Conservation (phyloP, 1,140 invertebrate genomes). For the Brachionus manjavacas region DNA sequence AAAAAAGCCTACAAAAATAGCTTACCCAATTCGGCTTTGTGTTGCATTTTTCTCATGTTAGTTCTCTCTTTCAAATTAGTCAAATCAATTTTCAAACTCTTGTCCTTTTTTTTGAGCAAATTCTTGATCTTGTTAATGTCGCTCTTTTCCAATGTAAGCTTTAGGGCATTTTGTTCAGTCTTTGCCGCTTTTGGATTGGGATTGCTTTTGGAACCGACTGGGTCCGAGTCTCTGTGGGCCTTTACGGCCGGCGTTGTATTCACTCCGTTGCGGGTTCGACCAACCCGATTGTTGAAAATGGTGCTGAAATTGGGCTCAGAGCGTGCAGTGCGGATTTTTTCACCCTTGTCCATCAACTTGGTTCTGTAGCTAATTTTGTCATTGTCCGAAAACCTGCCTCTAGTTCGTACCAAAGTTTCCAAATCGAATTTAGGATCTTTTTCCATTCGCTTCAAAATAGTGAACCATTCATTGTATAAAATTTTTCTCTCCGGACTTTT, state of each 20-base stretch:
- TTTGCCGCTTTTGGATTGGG: not conserved
- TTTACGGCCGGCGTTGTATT: slow-evolving; percentile 27
- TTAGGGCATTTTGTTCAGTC: not conserved
- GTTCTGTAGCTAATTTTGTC: slow-evolving; percentile 38
- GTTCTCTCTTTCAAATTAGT: not conserved
- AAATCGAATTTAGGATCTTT: slow-evolving; percentile 40
- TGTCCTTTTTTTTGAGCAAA: slow-evolving; percentile 37
- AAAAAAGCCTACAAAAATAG: not conserved
- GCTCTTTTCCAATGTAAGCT: slow-evolving; percentile 31
- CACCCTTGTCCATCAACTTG: slow-evolving; percentile 27
- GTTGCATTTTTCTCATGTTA: not conserved
- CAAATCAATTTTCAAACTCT: slow-evolving; percentile 28
- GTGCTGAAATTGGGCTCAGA: slow-evolving; percentile 26
- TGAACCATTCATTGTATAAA: slow-evolving; percentile 40
- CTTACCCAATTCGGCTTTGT: not conserved
- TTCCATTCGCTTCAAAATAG: slow-evolving; percentile 34
- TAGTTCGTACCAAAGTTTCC: slow-evolving; percentile 20
- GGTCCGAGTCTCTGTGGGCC: not conserved
- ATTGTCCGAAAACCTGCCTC: slow-evolving; percentile 27
- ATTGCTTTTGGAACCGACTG: not conserved
- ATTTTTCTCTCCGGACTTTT: slow-evolving; percentile 39
- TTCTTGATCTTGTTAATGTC: slow-evolving; percentile 39
- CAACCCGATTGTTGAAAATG: not conserved
- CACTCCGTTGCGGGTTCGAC: not conserved
- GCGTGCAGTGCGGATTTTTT: not conserved